Evolutionary conservation across 2,113 vertebrate species (phyloP), one percentile per base, ranked within the genome.

Genomic region (Seriola quinqueradiata): DNA sequence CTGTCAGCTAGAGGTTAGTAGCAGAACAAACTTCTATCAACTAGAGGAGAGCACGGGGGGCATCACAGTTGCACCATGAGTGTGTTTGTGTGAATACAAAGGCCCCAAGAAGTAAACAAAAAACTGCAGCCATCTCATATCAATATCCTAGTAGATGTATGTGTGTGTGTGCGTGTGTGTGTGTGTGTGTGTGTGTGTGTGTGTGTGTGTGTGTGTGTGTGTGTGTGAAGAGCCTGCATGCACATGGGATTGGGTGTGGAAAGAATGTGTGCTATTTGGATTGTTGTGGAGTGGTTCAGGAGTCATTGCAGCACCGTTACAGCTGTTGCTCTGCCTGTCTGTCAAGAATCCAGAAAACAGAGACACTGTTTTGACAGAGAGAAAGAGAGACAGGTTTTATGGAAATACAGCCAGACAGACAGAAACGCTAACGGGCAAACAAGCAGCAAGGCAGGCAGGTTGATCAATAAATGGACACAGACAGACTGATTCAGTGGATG

Each of bases 1-100:
- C 90, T 92, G 92, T 76, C 93, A 93, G 19, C 83, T 93, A 10
- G 92, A 94, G 92, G 93, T 94, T 0, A 88, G 92, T 87, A 46
- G 59, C 66, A 54, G 46, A 0, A 1, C 57, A 52, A 86, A 87
- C 77, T 88, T 83, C 55, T 6, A 11, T 34, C 64, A 76, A n/a
- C 44, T 52, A 50, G 21, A 81, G 34, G 74, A 46, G 10, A 48
- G n/a, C n/a, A 21, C 11, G 16, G n/a, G 14, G 17, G 14, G 78
- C 70, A 75, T 76, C 60, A 61, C 48, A 34, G 32, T 38, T 52
- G 32, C 63, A 50, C 28, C 61, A 50, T 84, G 48, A 57, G 65
- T 72, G 64, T 8, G 7, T 32, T 8, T 48, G 38, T 38, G 46
- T 61, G 23, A 54, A 40, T 32, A 23, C 55, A 38, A 61, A 68